A percentile compares a stretch with the other conserved stretches of the same genome.
These are phyloP conservation scores for Stenchaetothrips biformis DNA, from an alignment of 2,888 invertebrate species.

Conservation along the genomic window DNA sequence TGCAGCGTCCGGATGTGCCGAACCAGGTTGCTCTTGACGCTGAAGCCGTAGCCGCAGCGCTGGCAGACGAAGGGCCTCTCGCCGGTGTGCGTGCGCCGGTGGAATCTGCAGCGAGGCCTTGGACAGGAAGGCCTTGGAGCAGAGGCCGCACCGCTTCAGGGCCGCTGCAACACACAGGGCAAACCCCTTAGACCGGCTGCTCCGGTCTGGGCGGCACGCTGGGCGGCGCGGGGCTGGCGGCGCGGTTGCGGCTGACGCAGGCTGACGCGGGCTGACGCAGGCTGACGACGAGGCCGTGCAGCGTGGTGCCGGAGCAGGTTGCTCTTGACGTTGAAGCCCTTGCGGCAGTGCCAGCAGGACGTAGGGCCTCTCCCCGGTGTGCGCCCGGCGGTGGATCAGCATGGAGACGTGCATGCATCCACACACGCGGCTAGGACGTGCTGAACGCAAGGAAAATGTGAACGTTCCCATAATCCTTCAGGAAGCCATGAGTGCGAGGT, in stretches of 20 bases:
- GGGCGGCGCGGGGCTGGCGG: background rate
- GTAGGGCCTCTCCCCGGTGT: slow-evolving; percentile 72
- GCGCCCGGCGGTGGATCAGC: slow-evolving; percentile 59
- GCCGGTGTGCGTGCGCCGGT: slow-evolving; percentile 69
- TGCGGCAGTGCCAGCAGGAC: slow-evolving; percentile 67
- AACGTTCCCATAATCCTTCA: no score
- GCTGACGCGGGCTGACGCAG: background rate
- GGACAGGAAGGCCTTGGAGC: slow-evolving; percentile 7
- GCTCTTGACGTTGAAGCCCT: slow-evolving; percentile 74
- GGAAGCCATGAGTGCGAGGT: no score
- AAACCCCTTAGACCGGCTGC: no score
- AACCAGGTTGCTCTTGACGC: slow-evolving; percentile 70
- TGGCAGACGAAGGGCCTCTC: slow-evolving; percentile 70
- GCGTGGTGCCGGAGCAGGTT: slow-evolving; percentile 66
- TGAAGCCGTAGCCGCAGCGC: slow-evolving; percentile 70
- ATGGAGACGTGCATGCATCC: slow-evolving; percentile 52
- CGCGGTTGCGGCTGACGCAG: background rate
- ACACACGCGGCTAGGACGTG: no score
- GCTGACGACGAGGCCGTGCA: slow-evolving; percentile 53
- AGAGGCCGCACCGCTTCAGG: slow-evolving; percentile 6
- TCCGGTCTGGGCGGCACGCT: no score
- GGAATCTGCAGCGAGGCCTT: slow-evolving; percentile 41
- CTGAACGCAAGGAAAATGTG: no score
- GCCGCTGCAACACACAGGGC: background rate
- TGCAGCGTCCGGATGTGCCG: slow-evolving; percentile 70